Base-by-base conservation (phyloP, 2,797 vertebrate species). In the Scolopax rusticola region DNA sequence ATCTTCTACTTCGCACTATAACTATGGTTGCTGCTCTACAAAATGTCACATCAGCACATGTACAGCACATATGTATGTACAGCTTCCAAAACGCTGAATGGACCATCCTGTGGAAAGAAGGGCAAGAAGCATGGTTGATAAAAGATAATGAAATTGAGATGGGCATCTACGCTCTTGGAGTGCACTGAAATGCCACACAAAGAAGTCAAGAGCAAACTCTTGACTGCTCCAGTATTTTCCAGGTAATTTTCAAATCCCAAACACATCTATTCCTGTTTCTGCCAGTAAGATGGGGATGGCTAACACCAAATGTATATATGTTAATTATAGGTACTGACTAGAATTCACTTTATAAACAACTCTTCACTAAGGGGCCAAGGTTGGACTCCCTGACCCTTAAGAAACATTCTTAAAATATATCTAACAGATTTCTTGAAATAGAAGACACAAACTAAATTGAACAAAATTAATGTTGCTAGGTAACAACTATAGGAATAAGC, bases 401-500 rank as follows among this genome's bases (percentile, higher is more conserved):
- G 40, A 28, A 83, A 80, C 0, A 0, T 70, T 92, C 75, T 78
- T 79, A 87, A 85, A 73, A 94, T 43, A 89, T 8, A 75, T 40
- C 60, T 83, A 65, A 94, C 8, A 80, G 19, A 67, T 40, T 85
- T 80, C 82, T 87, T 83, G 36, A 95, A 91, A 92, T 60, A 87
- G 65, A 85, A 91, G 53, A 77, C 40, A 65, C 45, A 91, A 89
- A 80, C 45, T 60, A 87, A 92, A 87, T 19, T 48, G 56, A 93
- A 92, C 33, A 85, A 92, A 96, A 89, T 56, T 87, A 83, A 87
- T 47, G 93, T 96, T 95, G 93, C 95, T 94, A 95, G 79, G 89
- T 93, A 95, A 93, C 93, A 86, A 27, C 48, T 70, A 85, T 33
- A 94, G 50, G 48, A 93, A 87, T 53, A 92, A 78, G 76, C 32